Base-by-base conservation (phyloP, 2,797 vertebrate species). In the Lerista edwardsae region DNA sequence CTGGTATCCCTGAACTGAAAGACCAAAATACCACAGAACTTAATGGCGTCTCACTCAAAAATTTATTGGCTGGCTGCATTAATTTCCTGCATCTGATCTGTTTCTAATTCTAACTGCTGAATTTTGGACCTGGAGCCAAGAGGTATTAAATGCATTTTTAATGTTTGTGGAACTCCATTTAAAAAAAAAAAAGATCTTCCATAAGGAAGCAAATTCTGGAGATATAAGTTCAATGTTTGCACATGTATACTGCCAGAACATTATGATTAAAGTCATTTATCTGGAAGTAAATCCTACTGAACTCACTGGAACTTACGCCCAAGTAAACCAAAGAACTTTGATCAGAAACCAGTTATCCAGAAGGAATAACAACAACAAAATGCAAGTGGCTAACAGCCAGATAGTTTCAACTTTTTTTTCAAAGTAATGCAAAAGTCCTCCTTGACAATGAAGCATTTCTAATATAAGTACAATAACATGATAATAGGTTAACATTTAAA, bases 401-500 rank as follows among this genome's bases (percentile, higher is more conserved):
- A 74, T 34, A 14, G 29, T 61, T 59, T 59, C 62, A 59, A 55
- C 29, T 36, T 55, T 73, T 25, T 68, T 47, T 47, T 5, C 27
- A 5, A 69, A 1, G 34, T 15, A 68, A 15, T 21, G 91, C 83
- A 91, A 92, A n/a, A 90, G 75, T 86, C 68, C 69, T 91, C 89
- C 81, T 89, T 91, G 71, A 73, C 94, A 85, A 91, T 92, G 88
- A 91, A 91, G 85, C 88, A 91, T 92, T 90, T 91, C 93, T 92
- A 93, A 92, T 74, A 84, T 91, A 92, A 82, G 83, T 86, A 21
- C 79, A 91, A 93, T 72, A 92, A 83, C 84, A 79, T 39, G 86
- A 93, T 94, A 91, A n/a, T 93, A 94, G 94, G 93, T 86, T 73
- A 92, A 95, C 86, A 94, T 95, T 92, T 91, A 94, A 92, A 89